These are phyloP conservation scores for Coendou prehensilis DNA, from an alignment of 2,797 vertebrate species.

Conservation along the genomic window DNA sequence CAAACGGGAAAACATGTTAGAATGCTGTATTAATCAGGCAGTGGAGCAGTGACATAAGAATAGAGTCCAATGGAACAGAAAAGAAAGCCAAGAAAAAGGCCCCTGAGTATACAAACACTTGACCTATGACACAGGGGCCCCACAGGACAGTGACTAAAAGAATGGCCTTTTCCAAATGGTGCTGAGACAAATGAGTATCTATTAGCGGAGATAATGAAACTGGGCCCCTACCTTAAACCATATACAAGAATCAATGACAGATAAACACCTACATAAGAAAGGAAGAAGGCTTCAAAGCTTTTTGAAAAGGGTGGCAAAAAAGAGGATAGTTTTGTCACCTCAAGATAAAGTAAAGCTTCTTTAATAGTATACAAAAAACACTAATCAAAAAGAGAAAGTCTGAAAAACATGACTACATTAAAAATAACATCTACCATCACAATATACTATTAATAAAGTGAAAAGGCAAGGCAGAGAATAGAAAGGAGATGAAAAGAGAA, in stretches of 20 bases:
- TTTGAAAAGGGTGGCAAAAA: background rate
- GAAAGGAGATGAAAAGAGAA: background rate
- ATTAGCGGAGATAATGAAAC: background rate
- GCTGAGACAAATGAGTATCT: background rate
- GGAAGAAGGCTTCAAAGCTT: background rate
- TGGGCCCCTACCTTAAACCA: background rate
- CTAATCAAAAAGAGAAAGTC: background rate
- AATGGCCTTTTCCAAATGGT: background rate
- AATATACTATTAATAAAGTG: background rate
- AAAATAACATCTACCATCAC: conserved; percentile 30
- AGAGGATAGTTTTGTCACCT: background rate
- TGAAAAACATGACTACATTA: conserved; percentile 28
- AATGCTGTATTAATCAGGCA: background rate
- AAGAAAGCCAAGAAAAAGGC: background rate
- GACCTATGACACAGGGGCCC: background rate
- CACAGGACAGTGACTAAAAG: background rate
- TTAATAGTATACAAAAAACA: conserved; percentile 38
- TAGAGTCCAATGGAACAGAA: background rate
- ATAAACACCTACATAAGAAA: conserved; percentile 12
- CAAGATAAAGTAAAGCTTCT: conserved; percentile 53
- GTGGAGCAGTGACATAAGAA: background rate
- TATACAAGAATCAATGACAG: background rate
- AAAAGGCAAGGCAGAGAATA: background rate
- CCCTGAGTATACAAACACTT: background rate
- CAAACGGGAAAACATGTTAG: background rate